phyloP scores from a whole-genome alignment of 1,140 invertebrate species.

The Megathymus violae region DNA sequence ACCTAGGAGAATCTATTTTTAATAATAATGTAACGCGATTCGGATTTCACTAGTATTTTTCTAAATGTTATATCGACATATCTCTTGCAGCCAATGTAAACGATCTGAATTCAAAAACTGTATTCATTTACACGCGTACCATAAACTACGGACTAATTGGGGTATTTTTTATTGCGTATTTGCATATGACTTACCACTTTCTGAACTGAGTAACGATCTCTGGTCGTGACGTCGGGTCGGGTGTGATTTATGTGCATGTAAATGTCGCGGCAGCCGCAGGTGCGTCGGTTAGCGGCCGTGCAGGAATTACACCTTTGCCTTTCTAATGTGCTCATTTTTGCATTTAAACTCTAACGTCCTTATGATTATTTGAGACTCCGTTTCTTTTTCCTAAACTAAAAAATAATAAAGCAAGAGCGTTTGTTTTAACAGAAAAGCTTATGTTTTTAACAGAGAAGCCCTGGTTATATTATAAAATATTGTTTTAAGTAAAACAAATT shows the following conservation, averaged over 20 bases:
- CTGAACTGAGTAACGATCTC: constrained; percentile 33
- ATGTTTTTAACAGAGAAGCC: no score
- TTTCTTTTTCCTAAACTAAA: no score
- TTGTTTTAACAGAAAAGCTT: no score
- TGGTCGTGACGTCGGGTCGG: constrained; percentile 29
- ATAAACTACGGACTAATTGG: constrained; percentile 16
- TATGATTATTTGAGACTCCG: constrained; percentile 25
- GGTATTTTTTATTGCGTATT: constrained; percentile 27
- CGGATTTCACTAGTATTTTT: no score
- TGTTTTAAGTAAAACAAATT: no score
- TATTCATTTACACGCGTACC: not conserved
- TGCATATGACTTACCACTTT: constrained; percentile 35
- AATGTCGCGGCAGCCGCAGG: constrained; percentile 28
- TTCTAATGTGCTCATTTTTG: constrained; percentile 30
- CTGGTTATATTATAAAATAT: no score
- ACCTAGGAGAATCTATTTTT: no score
- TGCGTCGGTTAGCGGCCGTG: not conserved
- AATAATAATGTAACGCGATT: no score
- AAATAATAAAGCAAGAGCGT: no score
- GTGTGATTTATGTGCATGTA: constrained; percentile 33
- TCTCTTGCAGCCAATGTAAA: no score
- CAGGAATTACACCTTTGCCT: constrained; percentile 30
- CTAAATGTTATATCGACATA: no score
- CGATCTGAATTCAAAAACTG: no score
- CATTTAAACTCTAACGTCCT: constrained; percentile 22